Base-by-base conservation (phyloP, 1,140 invertebrate genomes). In the Scaptomyza montana region DNA sequence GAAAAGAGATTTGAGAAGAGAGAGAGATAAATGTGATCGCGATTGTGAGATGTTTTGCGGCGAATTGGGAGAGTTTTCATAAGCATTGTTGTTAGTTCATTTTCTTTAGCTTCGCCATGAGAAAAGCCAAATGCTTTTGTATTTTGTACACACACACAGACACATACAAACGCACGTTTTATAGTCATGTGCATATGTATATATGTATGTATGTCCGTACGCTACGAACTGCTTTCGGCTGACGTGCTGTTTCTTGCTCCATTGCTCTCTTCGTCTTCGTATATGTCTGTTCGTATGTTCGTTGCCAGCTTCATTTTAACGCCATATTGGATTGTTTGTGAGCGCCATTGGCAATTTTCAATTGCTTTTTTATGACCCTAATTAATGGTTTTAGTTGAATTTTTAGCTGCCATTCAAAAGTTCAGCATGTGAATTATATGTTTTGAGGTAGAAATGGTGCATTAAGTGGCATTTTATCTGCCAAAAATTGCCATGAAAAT, bases 11-110 rank as follows among this genome's bases (percentile, higher is more conserved):
- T 49, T 8, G n/a, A 75, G 45, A 54, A 51, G 61, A 61, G 67
- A 74, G 59, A 59, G 47, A 36, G 59, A 45, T 16, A 50, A 25
- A 39, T 62, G 53, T 68, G 73, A 66, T 66, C 60, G 74, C 62
- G 55, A 65, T 71, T 68, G 78, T 28, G 53, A 78, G 63, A 57
- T 63, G 70, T 63, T 87, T 89, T 77, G 75, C 82, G 82, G 82
- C 82, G 82, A 86, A 87, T 86, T 86, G 66, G 43, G 66, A 78
- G 78, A 84, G 75, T 86, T 86, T 86, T 65, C 70, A 65, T 66
- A 67, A 62, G 77, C 54, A 62, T 80, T 77, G 50, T 66, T 71
- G 61, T 46, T 60, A 51, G 49, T 66, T 72, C 43, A 73, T 73
- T 74, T 74, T 74, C 66, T 63, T 74, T 46, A 56, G 51, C 80